phyloP scores from a whole-genome alignment of 2,888 invertebrate species.

The Limenitis camilla region DNA sequence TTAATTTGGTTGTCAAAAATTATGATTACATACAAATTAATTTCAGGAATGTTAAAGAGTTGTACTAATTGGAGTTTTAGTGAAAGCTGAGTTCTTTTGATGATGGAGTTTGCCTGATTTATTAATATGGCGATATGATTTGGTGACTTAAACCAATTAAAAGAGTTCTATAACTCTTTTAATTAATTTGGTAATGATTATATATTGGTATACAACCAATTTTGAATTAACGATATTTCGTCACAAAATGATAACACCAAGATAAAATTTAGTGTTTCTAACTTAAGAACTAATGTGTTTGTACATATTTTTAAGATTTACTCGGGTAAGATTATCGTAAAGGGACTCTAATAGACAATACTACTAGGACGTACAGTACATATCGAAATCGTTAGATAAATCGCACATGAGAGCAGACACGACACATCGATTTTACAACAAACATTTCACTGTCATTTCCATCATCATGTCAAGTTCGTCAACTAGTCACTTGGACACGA shows the following conservation, averaged over 20 bases:
- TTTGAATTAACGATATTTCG: too few species aligned
- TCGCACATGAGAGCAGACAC: slow-evolving; percentile 49
- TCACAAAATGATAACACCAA: slow-evolving; percentile 8
- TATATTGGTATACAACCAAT: too few species aligned
- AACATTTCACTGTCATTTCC: slow-evolving; percentile 36
- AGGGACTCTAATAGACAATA: slow-evolving; percentile 3
- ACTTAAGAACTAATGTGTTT: slow-evolving; percentile 18
- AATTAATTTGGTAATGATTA: too few species aligned
- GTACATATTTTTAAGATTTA: slow-evolving; percentile 13
- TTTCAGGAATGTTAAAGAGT: slow-evolving; percentile 13
- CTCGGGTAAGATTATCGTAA: slow-evolving; percentile 12
- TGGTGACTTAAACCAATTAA: not conserved
- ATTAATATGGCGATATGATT: slow-evolving; percentile 7
- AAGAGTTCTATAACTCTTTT: too few species aligned
- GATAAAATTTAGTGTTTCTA: slow-evolving; percentile 1
- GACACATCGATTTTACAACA: slow-evolving; percentile 57
- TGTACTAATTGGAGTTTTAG: slow-evolving; percentile 15
- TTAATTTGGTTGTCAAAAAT: not conserved
- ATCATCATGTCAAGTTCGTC: slow-evolving; percentile 19
- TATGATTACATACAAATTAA: slow-evolving; percentile 15
- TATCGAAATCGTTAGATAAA: slow-evolving; percentile 28
- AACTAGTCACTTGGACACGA: slow-evolving; percentile 15
- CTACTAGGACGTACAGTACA: slow-evolving; percentile 13
- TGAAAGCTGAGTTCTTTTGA: slow-evolving; percentile 14
- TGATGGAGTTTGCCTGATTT: slow-evolving; percentile 18